phyloP scores from a whole-genome alignment of 2,888 invertebrate species.

The Thysanoteuthis rhombus region DNA sequence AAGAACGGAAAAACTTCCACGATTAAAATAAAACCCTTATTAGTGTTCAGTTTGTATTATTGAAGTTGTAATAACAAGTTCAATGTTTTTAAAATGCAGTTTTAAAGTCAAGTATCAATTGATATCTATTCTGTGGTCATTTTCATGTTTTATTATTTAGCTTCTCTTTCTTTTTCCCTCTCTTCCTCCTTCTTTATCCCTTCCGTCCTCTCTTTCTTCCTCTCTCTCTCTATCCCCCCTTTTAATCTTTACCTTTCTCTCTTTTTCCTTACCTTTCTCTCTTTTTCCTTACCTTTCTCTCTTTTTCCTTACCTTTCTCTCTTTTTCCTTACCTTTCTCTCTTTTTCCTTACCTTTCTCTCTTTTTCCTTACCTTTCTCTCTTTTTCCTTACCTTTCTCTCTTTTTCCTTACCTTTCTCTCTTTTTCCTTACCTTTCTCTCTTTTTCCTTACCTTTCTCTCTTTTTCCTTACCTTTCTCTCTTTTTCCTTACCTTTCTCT shows the following conservation, averaged over 20 bases:
- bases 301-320: neutral
- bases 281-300: no score
- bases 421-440: no score
- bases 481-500: neutral
- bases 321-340: neutral
- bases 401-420: no score
- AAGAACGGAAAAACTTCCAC: no score
- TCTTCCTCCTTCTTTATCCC: neutral
- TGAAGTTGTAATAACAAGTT: no score
- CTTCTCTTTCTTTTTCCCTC: neutral
- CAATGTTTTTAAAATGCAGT: no score
- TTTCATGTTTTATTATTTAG: no score
- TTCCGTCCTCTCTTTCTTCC: neutral
- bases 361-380: neutral
- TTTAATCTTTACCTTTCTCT: neutral
- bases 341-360: no score
- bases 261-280: neutral
- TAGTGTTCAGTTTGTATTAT: no score
- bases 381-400: neutral
- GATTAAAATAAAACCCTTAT: no score
- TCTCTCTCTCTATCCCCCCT: neutral
- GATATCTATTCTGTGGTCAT: no score
- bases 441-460: neutral
- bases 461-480: neutral
- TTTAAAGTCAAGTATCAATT: no score